These are phyloP conservation scores for Euwallacea similis DNA, from an alignment of 1,140 invertebrate genomes.

Conservation along the genomic window DNA sequence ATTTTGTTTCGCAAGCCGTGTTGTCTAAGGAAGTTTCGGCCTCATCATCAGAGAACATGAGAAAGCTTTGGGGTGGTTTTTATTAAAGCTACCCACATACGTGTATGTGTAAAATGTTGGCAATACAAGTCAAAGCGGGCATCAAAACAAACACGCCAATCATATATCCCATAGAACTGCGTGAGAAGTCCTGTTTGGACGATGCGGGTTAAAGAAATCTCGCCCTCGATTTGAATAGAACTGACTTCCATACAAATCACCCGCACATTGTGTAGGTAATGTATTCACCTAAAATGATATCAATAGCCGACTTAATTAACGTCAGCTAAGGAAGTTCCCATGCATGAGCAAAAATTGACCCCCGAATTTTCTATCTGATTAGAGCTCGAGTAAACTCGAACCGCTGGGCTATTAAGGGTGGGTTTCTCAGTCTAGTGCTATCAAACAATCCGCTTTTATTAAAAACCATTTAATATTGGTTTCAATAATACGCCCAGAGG, in stretches of 20 bases:
- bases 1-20: too few species aligned
- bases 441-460: constrained; percentile 34
- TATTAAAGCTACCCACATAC: too few species aligned
- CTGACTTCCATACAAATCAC: not conserved
- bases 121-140: too few species aligned
- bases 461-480: constrained; percentile 34
- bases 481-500: constrained; percentile 38
- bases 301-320: not conserved
- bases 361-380: constrained; percentile 23
- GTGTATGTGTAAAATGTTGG: too few species aligned
- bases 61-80: too few species aligned
- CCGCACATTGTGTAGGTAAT: not conserved
- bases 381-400: constrained; percentile 18
- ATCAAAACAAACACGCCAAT: too few species aligned
- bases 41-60: too few species aligned
- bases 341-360: not conserved
- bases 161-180: not conserved
- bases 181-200: not conserved
- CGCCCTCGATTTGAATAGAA: not conserved
- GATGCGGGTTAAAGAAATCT: not conserved
- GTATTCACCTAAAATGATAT: not conserved
- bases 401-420: not conserved
- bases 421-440: constrained; percentile 33
- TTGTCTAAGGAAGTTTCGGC: too few species aligned
- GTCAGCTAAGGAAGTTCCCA: not conserved